Conservation (phyloP, 2,888 invertebrate species). For the Drosophila melanosoma region DNA sequence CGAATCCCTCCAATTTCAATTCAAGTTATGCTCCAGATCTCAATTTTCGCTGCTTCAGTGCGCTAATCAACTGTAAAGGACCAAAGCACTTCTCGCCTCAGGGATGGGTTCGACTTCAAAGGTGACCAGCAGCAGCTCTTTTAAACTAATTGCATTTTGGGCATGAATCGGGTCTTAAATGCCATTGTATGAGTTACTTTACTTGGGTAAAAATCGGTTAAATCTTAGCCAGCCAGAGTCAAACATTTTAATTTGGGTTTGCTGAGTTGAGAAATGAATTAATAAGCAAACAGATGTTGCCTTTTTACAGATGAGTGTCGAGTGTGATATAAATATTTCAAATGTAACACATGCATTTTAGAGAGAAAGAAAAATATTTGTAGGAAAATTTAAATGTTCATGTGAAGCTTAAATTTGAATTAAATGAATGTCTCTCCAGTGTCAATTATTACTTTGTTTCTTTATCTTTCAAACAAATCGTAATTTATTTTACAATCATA, state of each 20-base stretch:
- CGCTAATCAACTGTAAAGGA: constrained; percentile 61
- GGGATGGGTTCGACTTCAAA: constrained; percentile 3
- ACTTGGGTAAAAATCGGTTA: constrained; percentile 71
- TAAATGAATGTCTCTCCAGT: constrained; percentile 24
- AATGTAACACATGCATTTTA: constrained; percentile 27
- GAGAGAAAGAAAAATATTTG: background rate
- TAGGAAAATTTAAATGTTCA: constrained; percentile 1
- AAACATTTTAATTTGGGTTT: constrained; percentile 53
- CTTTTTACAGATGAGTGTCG: constrained; percentile 75
- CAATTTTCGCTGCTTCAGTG: constrained; percentile 43
- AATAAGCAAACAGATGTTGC: constrained; percentile 65
- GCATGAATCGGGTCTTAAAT: constrained; percentile 40
- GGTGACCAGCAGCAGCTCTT: constrained; percentile 50
- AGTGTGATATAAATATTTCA: constrained; percentile 69
- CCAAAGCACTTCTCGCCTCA: constrained; percentile 11
- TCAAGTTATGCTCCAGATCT: constrained; percentile 41
- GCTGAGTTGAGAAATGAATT: constrained; percentile 29
- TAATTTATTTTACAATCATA: constrained; percentile 20
- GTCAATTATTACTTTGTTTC: constrained; percentile 25
- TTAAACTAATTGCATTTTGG: constrained; percentile 61
- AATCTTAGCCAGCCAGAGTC: constrained; percentile 62
- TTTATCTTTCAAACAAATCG: constrained; percentile 5
- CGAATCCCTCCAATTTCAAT: constrained; percentile 42
- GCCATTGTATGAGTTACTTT: constrained; percentile 52
- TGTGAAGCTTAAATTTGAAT: constrained; percentile 30